Base-by-base conservation (phyloP, 1,140 invertebrate genomes). In the Zaprionus camerounensis region DNA sequence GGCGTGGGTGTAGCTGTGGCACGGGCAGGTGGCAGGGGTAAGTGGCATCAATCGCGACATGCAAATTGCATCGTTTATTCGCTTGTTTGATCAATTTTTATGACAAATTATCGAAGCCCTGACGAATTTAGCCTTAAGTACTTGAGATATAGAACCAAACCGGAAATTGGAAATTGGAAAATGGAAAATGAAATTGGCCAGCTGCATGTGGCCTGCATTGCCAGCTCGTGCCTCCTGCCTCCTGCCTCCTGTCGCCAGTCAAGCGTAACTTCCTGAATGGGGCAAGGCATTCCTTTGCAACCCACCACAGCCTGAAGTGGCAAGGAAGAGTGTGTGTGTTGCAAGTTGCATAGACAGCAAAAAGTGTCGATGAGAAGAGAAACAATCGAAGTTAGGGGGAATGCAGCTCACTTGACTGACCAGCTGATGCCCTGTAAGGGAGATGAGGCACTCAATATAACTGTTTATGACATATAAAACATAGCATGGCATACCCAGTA, bases 31-130 rank as follows among this genome's bases (percentile, higher is more conserved):
- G 20, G 7, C 20, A 53, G 49, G 20, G 20, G 20, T 17, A 17
- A 20, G 46, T 49, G 31, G 31, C 44, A 46, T 63, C 46, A 53
- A 55, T 78, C 68, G 78, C 81, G 85, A 90, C 85, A 90, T 90
- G 85, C 85, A 90, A 90, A 90, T 90, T 90, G 81, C 81, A 85
- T 84, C 83, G 72, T 81, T 85, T 81, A 64, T 63, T 73, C 70
- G 72, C 49, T 85, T 91, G 85, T 90, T 90, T 90, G 85, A 90
- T 90, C 85, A 90, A 90, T 90, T 90, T 91, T 88, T 82, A 91
- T 90, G 82, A 85, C 86, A 90, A 90, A 90, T 91, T 90, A 90
- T 82, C 86, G 41, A 53, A 68, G 57, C 12, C 44, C 24, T 12
- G n/a, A 51, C 38, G 46, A 44, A 64, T 38, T 26, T 62, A 22